Base-by-base conservation (phyloP, 2,113 vertebrate species). In the Columbina picui region DNA sequence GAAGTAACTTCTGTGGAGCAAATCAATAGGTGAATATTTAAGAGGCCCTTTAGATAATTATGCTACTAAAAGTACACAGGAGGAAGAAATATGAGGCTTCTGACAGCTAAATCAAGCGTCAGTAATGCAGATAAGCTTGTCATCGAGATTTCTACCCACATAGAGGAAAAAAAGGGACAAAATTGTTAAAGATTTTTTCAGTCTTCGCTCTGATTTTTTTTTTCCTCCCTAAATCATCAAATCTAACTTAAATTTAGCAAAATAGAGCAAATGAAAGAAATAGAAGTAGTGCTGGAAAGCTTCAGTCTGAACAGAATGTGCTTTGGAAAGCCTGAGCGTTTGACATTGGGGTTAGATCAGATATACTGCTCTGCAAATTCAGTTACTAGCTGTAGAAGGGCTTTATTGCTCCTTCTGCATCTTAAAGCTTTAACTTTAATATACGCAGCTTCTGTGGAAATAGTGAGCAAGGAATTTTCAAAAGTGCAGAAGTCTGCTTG, bases 11-110 rank as follows among this genome's bases (percentile, higher is more conserved):
- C 18, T 45, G 57, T 71, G 56, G 63, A 94, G n/a, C 68, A 81
- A 88, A 96, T 93, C 92, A 95, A 90, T 78, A 96, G 76, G 75
- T 89, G 89, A 91, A 82, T 89, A 68, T 94, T 89, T 89, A 87
- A 95, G 76, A 95, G 69, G 74, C 80, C 94, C 93, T 93, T 95
- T 74, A 94, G 71, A 80, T 93, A 41, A 78, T 80, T 90, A 68
- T 91, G 50, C 76, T 93, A 22, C 80, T 56, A 80, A 90, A 95
- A 88, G n/a, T 83, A 59, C 59, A 61, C 84, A 68, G 52, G 69
- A 71, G 65, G 77, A 91, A 76, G 74, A 91, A 93, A 79, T 49
- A 71, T 8, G 52, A 78, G 43, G 47, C 67, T 86, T 91, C 75
- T 95, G 87, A 85, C 87, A 84, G 81, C 78, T 93, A 74, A 89